Conservation (phyloP, 1,140 invertebrate genomes). For the Papilio dardanus region DNA sequence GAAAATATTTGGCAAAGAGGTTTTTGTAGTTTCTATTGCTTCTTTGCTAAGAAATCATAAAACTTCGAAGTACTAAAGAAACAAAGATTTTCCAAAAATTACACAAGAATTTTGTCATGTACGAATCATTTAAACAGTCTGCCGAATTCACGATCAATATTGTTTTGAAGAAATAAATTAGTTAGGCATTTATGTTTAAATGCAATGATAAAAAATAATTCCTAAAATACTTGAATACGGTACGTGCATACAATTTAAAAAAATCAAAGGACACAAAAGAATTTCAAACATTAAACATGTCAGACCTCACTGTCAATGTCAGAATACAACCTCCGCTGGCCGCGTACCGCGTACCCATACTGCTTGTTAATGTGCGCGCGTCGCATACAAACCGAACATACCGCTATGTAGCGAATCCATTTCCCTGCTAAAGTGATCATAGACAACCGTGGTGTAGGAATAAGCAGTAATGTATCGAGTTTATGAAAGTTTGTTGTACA, state of each 20-base stretch:
- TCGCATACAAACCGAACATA: constrained; percentile 41
- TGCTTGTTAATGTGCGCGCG: constrained; percentile 39
- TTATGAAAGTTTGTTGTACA: constrained; percentile 41
- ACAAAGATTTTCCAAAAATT: background rate
- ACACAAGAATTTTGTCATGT: background rate
- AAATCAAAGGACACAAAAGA: constrained; percentile 22
- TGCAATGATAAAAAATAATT: background rate
- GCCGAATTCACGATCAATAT: background rate
- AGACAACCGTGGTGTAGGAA: background rate
- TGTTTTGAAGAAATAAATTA: background rate
- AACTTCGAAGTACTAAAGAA: background rate
- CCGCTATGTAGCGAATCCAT: constrained; percentile 29
- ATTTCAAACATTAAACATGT: constrained; percentile 35
- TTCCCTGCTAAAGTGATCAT: background rate
- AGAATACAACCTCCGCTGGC: constrained; percentile 38
- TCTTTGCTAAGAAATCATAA: no score
- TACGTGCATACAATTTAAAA: background rate
- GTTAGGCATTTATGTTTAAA: background rate
- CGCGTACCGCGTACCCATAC: background rate
- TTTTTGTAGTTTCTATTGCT: no score
- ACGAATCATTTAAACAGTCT: background rate
- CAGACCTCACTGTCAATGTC: constrained; percentile 42
- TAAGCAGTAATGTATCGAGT: constrained; percentile 39
- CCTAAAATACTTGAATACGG: background rate
- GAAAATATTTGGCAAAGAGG: no score